These are phyloP conservation scores for Sebastes steindachneri DNA, from an alignment of 2,797 vertebrate genomes.

Conservation along the genomic window DNA sequence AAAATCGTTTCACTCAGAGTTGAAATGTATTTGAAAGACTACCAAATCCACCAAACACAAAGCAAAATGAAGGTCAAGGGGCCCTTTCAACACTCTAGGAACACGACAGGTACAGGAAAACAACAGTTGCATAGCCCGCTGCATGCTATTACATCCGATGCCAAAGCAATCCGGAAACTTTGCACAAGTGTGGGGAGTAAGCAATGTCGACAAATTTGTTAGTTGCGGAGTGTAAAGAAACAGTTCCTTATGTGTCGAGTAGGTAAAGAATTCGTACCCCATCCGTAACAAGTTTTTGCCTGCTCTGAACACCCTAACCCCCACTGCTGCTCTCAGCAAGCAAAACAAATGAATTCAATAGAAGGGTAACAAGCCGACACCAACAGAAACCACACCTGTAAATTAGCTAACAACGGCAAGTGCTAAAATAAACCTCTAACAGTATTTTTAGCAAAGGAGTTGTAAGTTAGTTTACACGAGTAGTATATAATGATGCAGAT, in stretches of 20 bases:
- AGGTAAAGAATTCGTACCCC: not conserved
- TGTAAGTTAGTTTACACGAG: constrained; percentile 43
- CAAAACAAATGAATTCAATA: constrained; percentile 29
- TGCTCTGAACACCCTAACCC: not conserved
- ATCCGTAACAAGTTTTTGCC: not conserved
- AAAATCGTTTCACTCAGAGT: not conserved
- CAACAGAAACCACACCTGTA: constrained; percentile 47
- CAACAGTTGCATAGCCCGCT: not conserved
- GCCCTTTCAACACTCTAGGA: not conserved
- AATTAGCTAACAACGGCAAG: constrained; percentile 45
- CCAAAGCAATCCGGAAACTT: not conserved
- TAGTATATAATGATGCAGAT: constrained; percentile 53
- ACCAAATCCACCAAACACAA: not conserved
- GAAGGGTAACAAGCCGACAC: constrained; percentile 16
- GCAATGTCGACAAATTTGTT: not conserved
- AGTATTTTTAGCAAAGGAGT: constrained; percentile 46
- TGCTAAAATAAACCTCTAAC: constrained; percentile 37
- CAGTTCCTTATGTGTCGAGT: not conserved
- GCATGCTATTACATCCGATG: not conserved
- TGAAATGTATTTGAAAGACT: not conserved
- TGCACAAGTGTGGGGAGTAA: not conserved
- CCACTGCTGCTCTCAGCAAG: not conserved
- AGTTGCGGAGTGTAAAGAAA: not conserved
- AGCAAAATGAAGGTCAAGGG: not conserved
- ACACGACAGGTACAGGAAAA: not conserved